Conservation (phyloP, 2,113 vertebrate genomes). For the Gobiocypris rarus region DNA sequence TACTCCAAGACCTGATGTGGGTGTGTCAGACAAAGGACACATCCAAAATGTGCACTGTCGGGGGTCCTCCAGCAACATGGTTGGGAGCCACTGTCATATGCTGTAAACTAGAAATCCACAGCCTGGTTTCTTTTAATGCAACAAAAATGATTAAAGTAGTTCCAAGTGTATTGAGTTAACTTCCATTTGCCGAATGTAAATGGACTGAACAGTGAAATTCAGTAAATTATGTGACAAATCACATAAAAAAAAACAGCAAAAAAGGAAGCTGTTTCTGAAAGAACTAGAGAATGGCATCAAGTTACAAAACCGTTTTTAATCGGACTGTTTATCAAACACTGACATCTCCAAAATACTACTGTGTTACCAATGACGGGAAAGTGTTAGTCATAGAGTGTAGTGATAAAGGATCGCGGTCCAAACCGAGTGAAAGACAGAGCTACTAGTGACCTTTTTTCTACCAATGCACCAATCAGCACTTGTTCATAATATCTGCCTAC, state of each 20-base stretch:
- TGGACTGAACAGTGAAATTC: not conserved
- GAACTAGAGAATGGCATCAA: not conserved
- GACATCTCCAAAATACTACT: not conserved
- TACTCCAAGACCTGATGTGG: too few species aligned
- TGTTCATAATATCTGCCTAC: conserved; percentile 42
- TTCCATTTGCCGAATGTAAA: not conserved
- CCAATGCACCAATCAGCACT: conserved; percentile 46
- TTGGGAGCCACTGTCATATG: too few species aligned
- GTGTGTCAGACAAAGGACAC: too few species aligned
- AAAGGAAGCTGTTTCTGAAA: not conserved
- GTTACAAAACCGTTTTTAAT: not conserved
- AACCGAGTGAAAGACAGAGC: not conserved
- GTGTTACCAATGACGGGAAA: not conserved
- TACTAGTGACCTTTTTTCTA: not conserved
- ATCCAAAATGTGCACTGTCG: too few species aligned
- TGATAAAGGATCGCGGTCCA: not conserved
- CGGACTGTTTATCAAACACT: not conserved
- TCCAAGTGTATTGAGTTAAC: not conserved
- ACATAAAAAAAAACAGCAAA: not conserved
- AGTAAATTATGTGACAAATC: not conserved
- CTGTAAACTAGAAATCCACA: not conserved
- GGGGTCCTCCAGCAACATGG: too few species aligned
- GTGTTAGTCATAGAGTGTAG: not conserved
- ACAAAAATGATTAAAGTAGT: not conserved
- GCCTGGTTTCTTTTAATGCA: not conserved